Conservation (phyloP, 2,888 invertebrate genomes). For the Operophtera brumata region DNA sequence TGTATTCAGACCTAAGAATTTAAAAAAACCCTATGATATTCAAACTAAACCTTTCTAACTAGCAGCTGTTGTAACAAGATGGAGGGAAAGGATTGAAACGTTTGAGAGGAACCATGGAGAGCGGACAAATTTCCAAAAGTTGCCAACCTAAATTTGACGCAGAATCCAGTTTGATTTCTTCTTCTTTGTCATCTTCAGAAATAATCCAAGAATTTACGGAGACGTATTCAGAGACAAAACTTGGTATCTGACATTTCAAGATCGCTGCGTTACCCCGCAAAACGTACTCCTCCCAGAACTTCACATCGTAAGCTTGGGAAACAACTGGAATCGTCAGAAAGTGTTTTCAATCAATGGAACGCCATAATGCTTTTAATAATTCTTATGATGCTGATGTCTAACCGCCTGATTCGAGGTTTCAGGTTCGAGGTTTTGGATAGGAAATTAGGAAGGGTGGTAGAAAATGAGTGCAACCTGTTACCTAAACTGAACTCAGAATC, state of each 20-base stretch:
- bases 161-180: slow-evolving; percentile 63
- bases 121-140: slow-evolving; percentile 11
- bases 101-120: not conserved
- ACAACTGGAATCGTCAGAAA: slow-evolving; percentile 85
- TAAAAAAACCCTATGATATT: not conserved
- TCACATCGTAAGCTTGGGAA: slow-evolving; percentile 92
- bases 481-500: slow-evolving; percentile 69
- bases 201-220: slow-evolving; percentile 92
- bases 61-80: not conserved
- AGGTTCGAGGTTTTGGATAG: not conserved
- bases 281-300: slow-evolving; percentile 96
- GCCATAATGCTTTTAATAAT: not conserved
- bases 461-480: slow-evolving; percentile 37
- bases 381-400: not conserved
- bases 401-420: not conserved
- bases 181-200: slow-evolving; percentile 83
- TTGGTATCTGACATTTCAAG: slow-evolving; percentile 95
- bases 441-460: slow-evolving; percentile 21
- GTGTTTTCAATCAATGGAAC: slow-evolving; percentile 3
- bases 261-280: slow-evolving; percentile 94
- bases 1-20: not conserved
- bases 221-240: slow-evolving; percentile 95
- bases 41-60: not conserved
- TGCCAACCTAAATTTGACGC: slow-evolving; percentile 55
- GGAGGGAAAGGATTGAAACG: not conserved